phyloP scores from a whole-genome alignment of 2,888 invertebrate genomes.

The Chloromyia formosa region DNA sequence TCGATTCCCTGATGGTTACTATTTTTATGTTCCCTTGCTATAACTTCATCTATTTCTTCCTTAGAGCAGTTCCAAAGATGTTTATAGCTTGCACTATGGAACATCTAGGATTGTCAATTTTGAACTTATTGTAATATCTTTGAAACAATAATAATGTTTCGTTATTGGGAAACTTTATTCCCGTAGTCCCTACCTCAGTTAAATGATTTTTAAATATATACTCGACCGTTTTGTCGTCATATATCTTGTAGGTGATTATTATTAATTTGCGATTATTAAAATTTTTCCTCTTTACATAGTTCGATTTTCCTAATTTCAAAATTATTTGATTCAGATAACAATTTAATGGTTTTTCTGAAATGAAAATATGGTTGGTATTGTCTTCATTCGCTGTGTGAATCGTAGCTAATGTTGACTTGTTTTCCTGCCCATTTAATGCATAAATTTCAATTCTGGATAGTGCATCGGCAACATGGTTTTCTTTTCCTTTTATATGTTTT shows the following conservation, averaged over 20 bases:
- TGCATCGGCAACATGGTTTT: conserved; percentile 22
- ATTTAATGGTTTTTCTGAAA: conserved; percentile 29
- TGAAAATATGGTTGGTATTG: conserved; percentile 12
- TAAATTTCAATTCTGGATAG: conserved; percentile 18
- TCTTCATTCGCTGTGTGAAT: conserved; percentile 25
- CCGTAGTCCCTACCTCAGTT: conserved; percentile 8
- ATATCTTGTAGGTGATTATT: conserved; percentile 28
- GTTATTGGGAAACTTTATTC: conserved; percentile 22
- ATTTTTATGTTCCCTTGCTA: conserved; percentile 23
- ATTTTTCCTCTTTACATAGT: conserved; percentile 26
- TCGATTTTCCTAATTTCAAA: conserved; percentile 19
- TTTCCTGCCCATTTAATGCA: conserved; percentile 11
- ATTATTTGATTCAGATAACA: conserved; percentile 15
- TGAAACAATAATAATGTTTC: conserved; percentile 14
- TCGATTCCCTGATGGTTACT: conserved; percentile 17
- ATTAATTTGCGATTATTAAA: conserved; percentile 27
- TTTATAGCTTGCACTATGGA: conserved; percentile 12
- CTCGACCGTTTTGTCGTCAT: conserved; percentile 18
- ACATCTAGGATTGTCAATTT: background rate
- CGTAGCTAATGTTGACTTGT: conserved; percentile 5
- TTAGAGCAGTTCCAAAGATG: conserved; percentile 21
- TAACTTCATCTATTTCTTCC: conserved; percentile 17
- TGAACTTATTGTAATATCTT: conserved; percentile 5
- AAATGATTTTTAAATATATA: conserved; percentile 25
- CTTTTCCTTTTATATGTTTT: conserved; percentile 24